These are phyloP conservation scores for Leucophenga varia DNA, from an alignment of 1,140 invertebrate species.

Conservation along the genomic window DNA sequence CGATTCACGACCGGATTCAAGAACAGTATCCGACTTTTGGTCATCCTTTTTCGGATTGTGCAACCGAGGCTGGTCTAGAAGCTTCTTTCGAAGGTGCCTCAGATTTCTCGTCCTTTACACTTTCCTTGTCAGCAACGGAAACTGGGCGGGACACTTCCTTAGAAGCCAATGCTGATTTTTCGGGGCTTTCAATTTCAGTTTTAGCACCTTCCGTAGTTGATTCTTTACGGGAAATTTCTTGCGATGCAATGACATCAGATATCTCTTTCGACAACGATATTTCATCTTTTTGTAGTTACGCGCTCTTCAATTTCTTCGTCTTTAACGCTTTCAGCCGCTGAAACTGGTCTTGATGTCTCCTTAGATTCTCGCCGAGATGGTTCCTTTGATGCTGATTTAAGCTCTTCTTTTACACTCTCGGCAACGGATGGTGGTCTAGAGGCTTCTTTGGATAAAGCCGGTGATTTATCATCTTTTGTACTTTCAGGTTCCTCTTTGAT, in stretches of 20 bases:
- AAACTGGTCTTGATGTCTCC: constrained; percentile 16
- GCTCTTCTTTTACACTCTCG: constrained; percentile 9
- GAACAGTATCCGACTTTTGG: constrained; percentile 1
- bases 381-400: constrained; percentile 10
- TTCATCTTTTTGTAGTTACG: constrained; percentile 5
- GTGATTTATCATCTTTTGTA: constrained; percentile 22
- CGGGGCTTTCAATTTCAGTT: constrained; percentile 15
- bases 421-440: constrained; percentile 16
- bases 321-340: constrained; percentile 9
- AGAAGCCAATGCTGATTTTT: constrained; percentile 18
- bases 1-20: constrained; percentile 15
- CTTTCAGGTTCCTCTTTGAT: constrained; percentile 7
- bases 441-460: constrained; percentile 17
- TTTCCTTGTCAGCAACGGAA: constrained; percentile 21
- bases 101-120: constrained; percentile 17
- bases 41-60: constrained; percentile 8
- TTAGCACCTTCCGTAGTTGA: constrained; percentile 7
- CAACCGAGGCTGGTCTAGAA: constrained; percentile 15
- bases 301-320: constrained; percentile 5
- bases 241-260: neutral
- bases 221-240: constrained; percentile 9
- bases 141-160: constrained; percentile 18
- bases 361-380: constrained; percentile 14
- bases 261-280: neutral
- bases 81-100: constrained; percentile 9